Base-by-base conservation (phyloP, 1,140 invertebrate genomes). In the Magallana ariakensis region DNA sequence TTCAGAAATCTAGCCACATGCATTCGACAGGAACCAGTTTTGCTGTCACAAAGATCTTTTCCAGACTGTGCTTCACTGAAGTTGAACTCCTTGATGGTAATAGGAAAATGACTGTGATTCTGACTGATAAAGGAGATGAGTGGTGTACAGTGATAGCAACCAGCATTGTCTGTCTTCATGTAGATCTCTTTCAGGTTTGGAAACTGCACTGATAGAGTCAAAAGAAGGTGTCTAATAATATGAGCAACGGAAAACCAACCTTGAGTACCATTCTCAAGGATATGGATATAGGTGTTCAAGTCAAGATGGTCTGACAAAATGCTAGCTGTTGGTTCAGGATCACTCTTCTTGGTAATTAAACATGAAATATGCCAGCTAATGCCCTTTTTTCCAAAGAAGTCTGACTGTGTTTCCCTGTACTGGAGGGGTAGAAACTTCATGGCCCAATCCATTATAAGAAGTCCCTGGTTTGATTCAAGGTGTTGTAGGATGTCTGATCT, bases 331-430 rank as follows among this genome's bases (percentile, higher is more conserved):
- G 58, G 9, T 84, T 66, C 62, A 8, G 16, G 19, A 57, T 53
- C 11, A 57, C 6, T 83, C 8, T 33, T 11, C 33, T 60, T 58
- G 26, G 56, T 58, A n/a, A 86, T 66, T 10, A 62, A 15, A 81
- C 16, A 80, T 26, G 56, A 82, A 6, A 86, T 55, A 53, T 86
- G 85, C 85, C 85, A 86, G 53, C 80, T 82, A 53, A 86, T 86
- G 7, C 80, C 85, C 53, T 66, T 86, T 83, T 86, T 85, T 19
- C 84, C 85, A 66, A 86, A 86, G 26, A 86, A 86, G n/a, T 86
- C 80, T 5, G 26, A 19, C 57, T 86, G 85, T 22, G 80, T n/a
- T 80, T 86, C 85, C 62, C 85, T 82, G 19, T 82, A 54, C 46
- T 66, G 16, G 9, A 86, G 8, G 3, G 85, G 85, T 16, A 86